Evolutionary conservation across 2,888 invertebrate species (phyloP).

Genomic region (Gryllus longicercus): DNA sequence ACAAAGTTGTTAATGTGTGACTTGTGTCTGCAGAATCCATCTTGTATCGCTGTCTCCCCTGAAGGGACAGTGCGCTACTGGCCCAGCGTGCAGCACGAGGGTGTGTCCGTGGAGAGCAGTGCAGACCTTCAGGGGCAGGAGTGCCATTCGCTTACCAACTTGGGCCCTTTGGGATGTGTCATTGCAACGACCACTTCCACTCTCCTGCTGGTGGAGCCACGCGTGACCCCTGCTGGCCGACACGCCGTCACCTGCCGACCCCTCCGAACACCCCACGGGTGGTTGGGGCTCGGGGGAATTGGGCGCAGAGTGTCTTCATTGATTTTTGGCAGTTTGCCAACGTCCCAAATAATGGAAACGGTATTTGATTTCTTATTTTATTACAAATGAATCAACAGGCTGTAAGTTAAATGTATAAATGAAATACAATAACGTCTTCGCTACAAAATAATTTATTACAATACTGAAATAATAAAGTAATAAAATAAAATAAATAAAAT

Average conservation of each 20-base stretch:
- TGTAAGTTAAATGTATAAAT: background rate
- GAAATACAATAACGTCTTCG: no score
- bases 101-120: constrained; percentile 76
- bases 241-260: constrained; percentile 65
- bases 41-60: constrained; percentile 88
- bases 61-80: constrained; percentile 92
- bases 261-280: constrained; percentile 71
- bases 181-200: constrained; percentile 90
- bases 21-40: constrained; percentile 58
- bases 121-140: constrained; percentile 86
- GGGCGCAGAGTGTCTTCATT: constrained; percentile 75
- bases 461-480: no score
- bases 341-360: constrained; percentile 40
- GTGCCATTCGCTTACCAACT: constrained; percentile 69
- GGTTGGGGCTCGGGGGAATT: constrained; percentile 72
- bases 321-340: constrained; percentile 64
- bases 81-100: constrained; percentile 85
- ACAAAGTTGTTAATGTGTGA: background rate
- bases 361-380: constrained; percentile 37
- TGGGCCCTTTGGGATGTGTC: constrained; percentile 71
- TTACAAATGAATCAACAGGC: background rate
- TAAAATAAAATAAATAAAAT: no score
- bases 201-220: constrained; percentile 67
- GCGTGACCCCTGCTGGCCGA: constrained; percentile 58
- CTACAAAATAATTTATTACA: no score